Base-by-base conservation (phyloP, 1,140 invertebrate species). In the Leptoteleia sp. region DNA sequence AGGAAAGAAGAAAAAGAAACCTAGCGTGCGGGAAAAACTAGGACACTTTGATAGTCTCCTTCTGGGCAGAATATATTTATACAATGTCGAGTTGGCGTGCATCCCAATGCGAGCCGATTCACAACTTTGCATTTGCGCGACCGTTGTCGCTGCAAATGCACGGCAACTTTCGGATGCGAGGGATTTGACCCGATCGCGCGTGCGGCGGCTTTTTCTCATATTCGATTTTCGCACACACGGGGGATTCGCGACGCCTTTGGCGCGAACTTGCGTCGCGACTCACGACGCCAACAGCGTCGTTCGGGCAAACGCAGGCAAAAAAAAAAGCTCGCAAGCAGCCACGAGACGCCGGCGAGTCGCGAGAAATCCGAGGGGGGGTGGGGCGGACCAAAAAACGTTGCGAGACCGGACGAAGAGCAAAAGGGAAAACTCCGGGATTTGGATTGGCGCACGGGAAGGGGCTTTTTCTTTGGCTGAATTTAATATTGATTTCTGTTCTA, bases 401-500 rank as follows among this genome's bases (percentile, higher is more conserved):
- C 27, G 38, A 35, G 40, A 67, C 61, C n/a, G 42, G 43, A 52
- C 29, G 35, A 45, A 42, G 12, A 42, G 33, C 3, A 15, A 5
- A 15, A 5, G 15, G 25, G 22, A 31, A 27, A 52, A 54, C 9
- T 16, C 13, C 2, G 38, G 31, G 27, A 55, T 43, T 43, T 33
- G n/a, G 5, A 43, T n/a, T 33, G 16, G 22, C 33, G 9, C 22
- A 16, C 9, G 25, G 16, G 40, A 55, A 19, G 52, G 22, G 45
- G 35, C 75, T 77, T 79, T 83, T 77, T 71, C 70, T 78, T 83
- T 76, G 75, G 72, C 79, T 67, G 81, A 83, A 84, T 83, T 79
- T 84, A 84, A 85, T 84, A 84, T 84, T 79, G 83, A 84, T 82
- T 80, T 81, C 9, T 81, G 67, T 29, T 42, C 11, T 29, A 12